phyloP scores from a whole-genome alignment of 2,113 vertebrate species.

The Spilogale gracilis region DNA sequence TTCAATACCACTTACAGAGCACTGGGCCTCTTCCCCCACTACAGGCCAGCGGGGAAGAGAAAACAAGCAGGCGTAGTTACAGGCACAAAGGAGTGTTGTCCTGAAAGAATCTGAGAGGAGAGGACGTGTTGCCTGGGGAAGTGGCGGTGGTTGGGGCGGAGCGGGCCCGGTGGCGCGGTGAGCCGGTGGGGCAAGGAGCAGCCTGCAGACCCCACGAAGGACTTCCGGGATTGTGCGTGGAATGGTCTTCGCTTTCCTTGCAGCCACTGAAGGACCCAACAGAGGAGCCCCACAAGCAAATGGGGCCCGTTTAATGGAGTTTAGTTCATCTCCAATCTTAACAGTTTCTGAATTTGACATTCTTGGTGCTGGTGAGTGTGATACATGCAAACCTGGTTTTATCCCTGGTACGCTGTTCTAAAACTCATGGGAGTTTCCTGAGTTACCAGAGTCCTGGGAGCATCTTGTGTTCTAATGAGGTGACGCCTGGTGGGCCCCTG shows the following conservation, averaged over 20 bases:
- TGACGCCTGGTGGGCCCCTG: neutral
- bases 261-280: neutral
- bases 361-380: neutral
- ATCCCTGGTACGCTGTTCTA: neutral
- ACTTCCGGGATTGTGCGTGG: neutral
- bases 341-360: neutral
- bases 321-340: neutral
- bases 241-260: neutral
- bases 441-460: neutral
- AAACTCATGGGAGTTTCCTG: neutral
- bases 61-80: neutral
- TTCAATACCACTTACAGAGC: neutral
- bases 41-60: neutral
- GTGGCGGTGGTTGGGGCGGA: no score
- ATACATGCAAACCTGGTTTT: neutral
- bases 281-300: neutral
- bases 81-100: neutral
- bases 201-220: neutral
- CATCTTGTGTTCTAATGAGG: neutral
- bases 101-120: neutral
- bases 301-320: neutral
- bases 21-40: no score
- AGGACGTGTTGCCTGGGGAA: neutral
- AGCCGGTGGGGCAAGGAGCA: neutral
- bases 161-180: neutral